A percentile compares a stretch with the other conserved stretches of the same genome.
phyloP scores from a whole-genome alignment of 2,888 invertebrate genomes.

The Macrophya annulata region DNA sequence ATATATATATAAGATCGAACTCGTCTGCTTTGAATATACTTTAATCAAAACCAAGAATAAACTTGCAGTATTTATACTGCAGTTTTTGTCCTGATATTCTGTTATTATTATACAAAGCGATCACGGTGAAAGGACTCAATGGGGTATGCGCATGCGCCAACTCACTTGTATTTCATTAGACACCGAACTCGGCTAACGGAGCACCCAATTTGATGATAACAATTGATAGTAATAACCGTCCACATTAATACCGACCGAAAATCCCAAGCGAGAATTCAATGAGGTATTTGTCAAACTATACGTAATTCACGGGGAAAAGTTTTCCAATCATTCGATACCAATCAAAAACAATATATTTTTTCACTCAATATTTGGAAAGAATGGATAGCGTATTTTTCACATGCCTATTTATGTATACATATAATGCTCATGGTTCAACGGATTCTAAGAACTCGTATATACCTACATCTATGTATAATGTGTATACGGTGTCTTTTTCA shows the following conservation, averaged over 20 bases:
- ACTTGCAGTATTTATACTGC: background rate
- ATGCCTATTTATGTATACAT: background rate
- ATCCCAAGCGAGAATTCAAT: background rate
- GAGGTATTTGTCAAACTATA: background rate
- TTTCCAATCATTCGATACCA: background rate
- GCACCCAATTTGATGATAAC: constrained; percentile 12
- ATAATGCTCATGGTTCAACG: background rate
- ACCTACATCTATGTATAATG: background rate
- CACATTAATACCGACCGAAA: background rate
- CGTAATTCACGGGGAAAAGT: background rate
- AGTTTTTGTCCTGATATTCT: background rate
- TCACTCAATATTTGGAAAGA: background rate
- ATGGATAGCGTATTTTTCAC: background rate
- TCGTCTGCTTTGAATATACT: background rate
- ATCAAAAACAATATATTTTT: background rate
- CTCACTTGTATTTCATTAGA: background rate
- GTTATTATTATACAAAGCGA: background rate
- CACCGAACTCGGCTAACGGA: background rate
- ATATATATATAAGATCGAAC: background rate
- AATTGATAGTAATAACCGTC: background rate
- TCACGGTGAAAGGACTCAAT: background rate
- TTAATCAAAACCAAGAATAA: background rate
- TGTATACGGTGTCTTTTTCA: too few species aligned
- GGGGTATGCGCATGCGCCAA: background rate
- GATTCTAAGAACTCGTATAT: background rate